phyloP scores from a whole-genome alignment of 2,797 vertebrate species.

The Ctenopoma multispine region DNA sequence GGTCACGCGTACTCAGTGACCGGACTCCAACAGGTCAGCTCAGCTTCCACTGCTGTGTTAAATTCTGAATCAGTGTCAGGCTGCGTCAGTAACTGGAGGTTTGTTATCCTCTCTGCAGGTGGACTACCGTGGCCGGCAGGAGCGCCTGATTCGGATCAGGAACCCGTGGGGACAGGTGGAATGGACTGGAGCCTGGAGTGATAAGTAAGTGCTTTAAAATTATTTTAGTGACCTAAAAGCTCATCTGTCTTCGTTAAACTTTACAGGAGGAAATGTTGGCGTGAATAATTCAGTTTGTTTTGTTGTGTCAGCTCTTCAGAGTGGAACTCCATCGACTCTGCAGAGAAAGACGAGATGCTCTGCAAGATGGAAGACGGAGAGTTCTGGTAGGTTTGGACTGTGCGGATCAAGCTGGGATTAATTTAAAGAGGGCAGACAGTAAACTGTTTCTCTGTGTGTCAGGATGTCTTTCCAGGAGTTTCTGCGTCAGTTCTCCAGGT shows the following conservation, averaged over 20 bases:
- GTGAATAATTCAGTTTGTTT: background rate
- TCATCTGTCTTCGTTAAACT: background rate
- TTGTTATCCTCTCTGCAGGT: constrained; percentile 76
- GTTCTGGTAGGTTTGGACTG: constrained; percentile 88
- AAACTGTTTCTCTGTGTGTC: constrained; percentile 1
- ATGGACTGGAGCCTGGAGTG: constrained; percentile 96
- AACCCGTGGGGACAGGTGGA: constrained; percentile 96
- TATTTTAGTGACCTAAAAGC: background rate
- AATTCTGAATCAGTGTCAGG: background rate
- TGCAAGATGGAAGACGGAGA: constrained; percentile 93
- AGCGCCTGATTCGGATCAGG: constrained; percentile 89
- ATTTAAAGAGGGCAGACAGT: background rate
- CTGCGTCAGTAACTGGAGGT: background rate
- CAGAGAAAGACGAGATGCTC: constrained; percentile 83
- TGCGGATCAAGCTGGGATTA: accelerated
- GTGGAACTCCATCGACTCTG: constrained; percentile 86
- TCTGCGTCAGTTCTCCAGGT: constrained; percentile 73
- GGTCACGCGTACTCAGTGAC: constrained; percentile 95
- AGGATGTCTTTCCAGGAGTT: constrained; percentile 85
- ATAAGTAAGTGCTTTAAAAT: constrained; percentile 80
- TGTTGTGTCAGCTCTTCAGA: constrained; percentile 85
- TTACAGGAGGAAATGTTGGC: background rate
- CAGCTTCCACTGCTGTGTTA: accelerated
- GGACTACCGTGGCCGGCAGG: constrained; percentile 75
- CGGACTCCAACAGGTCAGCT: constrained; percentile 85